A percentile compares a stretch with the other conserved stretches of the same genome.
phyloP scores from a whole-genome alignment of 2,113 vertebrate species.

The Pholis gunnellus region DNA sequence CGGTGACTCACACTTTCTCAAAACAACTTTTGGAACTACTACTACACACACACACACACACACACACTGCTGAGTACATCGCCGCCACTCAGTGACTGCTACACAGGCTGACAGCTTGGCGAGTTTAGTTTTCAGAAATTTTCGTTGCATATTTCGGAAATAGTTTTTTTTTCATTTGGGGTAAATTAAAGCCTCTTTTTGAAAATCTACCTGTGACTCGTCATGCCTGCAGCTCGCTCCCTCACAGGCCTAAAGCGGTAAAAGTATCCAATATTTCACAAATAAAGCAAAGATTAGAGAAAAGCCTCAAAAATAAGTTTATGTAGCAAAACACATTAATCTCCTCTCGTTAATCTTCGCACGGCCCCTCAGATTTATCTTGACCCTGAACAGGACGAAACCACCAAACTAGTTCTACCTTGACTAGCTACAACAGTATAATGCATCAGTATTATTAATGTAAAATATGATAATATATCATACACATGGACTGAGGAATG shows the following conservation, averaged over 20 bases:
- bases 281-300: not conserved
- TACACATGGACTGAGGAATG: not conserved
- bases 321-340: too few species aligned
- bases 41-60: not conserved
- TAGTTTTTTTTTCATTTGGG: not conserved
- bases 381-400: not conserved
- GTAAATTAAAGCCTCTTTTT: not conserved
- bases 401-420: not conserved
- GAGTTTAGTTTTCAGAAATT: not conserved
- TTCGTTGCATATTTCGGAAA: not conserved
- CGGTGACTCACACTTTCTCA: too few species aligned
- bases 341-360: too few species aligned
- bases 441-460: not conserved
- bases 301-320: not conserved
- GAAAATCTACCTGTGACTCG: not conserved
- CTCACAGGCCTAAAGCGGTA: not conserved
- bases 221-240: not conserved
- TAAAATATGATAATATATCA: not conserved
- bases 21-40: not conserved
- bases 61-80: not conserved
- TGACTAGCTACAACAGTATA: not conserved
- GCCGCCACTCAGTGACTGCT: too few species aligned
- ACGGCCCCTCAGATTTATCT: not conserved
- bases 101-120: too few species aligned
- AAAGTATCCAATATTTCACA: not conserved